phyloP scores from a whole-genome alignment of 1,140 invertebrate genomes.

The Anoplophora glabripennis region DNA sequence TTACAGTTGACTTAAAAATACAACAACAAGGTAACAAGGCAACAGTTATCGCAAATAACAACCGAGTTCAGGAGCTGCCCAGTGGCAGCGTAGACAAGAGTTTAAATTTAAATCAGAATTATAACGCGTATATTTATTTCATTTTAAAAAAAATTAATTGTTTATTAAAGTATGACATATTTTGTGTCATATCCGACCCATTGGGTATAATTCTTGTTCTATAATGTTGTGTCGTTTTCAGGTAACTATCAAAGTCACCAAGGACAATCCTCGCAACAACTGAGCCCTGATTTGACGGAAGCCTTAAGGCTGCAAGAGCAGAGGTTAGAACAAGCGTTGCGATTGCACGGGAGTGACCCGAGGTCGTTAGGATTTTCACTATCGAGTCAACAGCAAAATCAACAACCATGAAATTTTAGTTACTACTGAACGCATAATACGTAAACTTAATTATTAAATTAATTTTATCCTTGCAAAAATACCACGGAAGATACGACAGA shows the following conservation, averaged over 20 bases:
- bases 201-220: no score
- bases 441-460: slow-evolving; percentile 7
- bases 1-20: no score
- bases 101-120: no score
- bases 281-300: slow-evolving; percentile 63
- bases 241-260: slow-evolving; percentile 54
- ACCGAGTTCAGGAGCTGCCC: no score
- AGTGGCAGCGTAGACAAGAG: no score
- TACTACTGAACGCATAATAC: slow-evolving; percentile 53
- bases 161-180: no score
- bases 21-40: no score
- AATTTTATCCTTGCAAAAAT: not conserved
- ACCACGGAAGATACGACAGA: not conserved
- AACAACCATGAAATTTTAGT: slow-evolving; percentile 60
- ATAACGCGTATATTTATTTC: no score
- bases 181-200: no score
- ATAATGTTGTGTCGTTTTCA: slow-evolving; percentile 43
- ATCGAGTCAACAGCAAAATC: slow-evolving; percentile 54
- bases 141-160: no score
- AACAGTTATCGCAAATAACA: no score
- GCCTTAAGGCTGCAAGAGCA: slow-evolving; percentile 76
- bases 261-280: slow-evolving; percentile 51
- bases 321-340: slow-evolving; percentile 74
- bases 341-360: slow-evolving; percentile 68
- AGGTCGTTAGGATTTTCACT: slow-evolving; percentile 63